phyloP scores from a whole-genome alignment of 2,797 vertebrate genomes.

The Gymnothorax reevesii region DNA sequence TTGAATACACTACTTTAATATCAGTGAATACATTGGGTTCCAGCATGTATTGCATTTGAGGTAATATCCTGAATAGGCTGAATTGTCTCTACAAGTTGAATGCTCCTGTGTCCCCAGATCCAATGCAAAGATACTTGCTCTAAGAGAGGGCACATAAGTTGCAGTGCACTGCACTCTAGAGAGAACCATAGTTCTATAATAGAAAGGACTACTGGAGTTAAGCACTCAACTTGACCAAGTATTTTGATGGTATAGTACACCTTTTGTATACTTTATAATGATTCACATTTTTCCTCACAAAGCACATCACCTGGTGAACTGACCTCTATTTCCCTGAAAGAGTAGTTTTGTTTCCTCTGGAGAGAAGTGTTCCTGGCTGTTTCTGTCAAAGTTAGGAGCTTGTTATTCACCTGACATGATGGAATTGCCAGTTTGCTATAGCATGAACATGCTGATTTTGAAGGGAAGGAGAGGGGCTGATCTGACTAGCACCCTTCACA shows the following conservation, averaged over 20 bases:
- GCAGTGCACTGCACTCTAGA: conserved; percentile 60
- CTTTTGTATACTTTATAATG: not conserved
- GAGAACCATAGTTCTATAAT: conserved; percentile 56
- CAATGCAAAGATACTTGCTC: conserved; percentile 49
- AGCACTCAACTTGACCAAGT: conserved; percentile 60
- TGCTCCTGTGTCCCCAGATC: not conserved
- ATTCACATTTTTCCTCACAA: not conserved
- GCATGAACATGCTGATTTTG: no score
- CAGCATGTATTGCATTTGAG: not conserved
- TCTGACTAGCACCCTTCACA: no score
- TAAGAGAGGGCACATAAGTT: conserved; percentile 53
- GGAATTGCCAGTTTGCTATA: no score
- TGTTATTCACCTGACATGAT: no score
- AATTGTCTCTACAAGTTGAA: not conserved
- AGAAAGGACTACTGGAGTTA: conserved; percentile 60
- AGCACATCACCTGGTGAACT: no score
- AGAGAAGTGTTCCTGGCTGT: no score
- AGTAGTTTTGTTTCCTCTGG: no score
- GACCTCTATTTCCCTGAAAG: no score
- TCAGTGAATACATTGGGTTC: not conserved
- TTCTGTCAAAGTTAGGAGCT: no score
- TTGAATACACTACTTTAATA: not conserved
- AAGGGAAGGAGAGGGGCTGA: no score
- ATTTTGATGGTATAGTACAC: conserved; percentile 52
- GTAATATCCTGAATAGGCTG: conserved; percentile 6